Conservation (phyloP, 1,140 invertebrate species). For the Gonioctena quinquepunctata region DNA sequence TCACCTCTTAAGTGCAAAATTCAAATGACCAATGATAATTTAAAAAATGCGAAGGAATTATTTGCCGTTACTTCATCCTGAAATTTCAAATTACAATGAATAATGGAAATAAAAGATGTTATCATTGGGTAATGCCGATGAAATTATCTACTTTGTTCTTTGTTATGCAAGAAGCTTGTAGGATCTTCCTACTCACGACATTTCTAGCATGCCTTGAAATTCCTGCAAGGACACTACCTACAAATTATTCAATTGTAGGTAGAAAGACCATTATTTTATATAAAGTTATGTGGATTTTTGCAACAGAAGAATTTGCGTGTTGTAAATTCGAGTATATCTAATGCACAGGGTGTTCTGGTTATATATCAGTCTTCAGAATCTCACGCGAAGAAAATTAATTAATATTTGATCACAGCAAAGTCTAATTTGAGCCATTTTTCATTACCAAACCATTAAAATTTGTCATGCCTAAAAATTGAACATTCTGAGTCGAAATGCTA, state of each 20-base stretch:
- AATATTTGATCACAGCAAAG: too few species aligned
- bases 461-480: too few species aligned
- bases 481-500: too few species aligned
- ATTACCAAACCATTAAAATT: too few species aligned
- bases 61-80: too few species aligned
- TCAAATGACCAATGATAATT: too few species aligned
- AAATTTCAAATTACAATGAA: neutral
- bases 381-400: too few species aligned
- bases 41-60: neutral
- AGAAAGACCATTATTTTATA: neutral
- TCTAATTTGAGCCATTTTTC: too few species aligned
- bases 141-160: conserved; percentile 3
- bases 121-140: neutral
- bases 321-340: too few species aligned
- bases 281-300: neutral
- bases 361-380: too few species aligned
- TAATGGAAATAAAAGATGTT: neutral
- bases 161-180: conserved; percentile 11
- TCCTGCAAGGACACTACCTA: conserved; percentile 6
- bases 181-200: conserved; percentile 19
- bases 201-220: neutral
- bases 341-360: too few species aligned
- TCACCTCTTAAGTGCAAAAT: too few species aligned
- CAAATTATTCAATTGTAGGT: neutral
- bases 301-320: neutral